Base-by-base conservation (phyloP, 2,797 vertebrate genomes). In the Bradypodion ventrale region DNA sequence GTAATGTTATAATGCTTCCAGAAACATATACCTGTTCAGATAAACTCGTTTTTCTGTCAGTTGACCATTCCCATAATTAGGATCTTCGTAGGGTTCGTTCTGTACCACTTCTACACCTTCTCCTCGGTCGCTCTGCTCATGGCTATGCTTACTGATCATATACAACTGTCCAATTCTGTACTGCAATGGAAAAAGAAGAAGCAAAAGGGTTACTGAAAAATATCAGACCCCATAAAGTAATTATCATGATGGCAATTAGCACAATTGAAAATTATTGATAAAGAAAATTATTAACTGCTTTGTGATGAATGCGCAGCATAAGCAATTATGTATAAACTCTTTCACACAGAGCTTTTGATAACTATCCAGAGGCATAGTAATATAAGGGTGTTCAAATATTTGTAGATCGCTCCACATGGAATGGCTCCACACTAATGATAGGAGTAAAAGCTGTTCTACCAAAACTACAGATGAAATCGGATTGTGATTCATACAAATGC, bases 81-180 rank as follows among this genome's bases (percentile, higher is more conserved):
- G 98, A 91, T 99, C 98, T 23, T 98, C 96, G 1, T 97, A 99
- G 44, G 98, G 98, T 83, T 99, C 97, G 1, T 99, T 99, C 95
- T 98, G 97, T 87, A 99, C 97, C 83, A 99, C 98, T 93, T 99
- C 98, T 90, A 99, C 98, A 0, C 98, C 98, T 91, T 99, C 98
- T 9, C 98, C 98, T 27, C 97, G 97, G 82, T 99, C 98, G 15
- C 98, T 99, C 95, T 99, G 98, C 83, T 99, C 98, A 37, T 99
- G 97, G 93, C 98, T 99, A 93, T 99, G 98, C 89, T 99, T 99
- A 94, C 98, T 99, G 96, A 99, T 99, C 98, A 99, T 99, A 86
- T 99, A 99, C 92, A 99, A 97, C 93, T 99, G 98, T 66, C 98
- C 98, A 32, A 99, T 98, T 92, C 96, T 97, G 96, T 99, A 99